phyloP scores from a whole-genome alignment of 2,113 vertebrate species.

The Rousettus leschenaultii region DNA sequence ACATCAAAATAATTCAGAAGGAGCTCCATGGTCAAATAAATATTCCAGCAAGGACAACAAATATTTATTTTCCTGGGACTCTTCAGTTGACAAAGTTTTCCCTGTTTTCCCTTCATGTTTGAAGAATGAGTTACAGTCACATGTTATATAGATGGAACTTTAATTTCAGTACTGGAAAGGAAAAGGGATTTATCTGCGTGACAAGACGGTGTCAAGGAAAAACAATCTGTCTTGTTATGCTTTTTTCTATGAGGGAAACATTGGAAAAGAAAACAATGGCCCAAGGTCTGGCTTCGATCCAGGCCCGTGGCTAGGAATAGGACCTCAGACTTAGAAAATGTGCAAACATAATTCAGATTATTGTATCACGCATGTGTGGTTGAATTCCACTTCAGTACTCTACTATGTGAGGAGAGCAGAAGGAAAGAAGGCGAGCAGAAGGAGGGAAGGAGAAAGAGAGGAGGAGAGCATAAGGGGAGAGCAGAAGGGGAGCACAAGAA shows the following conservation, averaged over 20 bases:
- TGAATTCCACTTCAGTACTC: too few relatives aligned
- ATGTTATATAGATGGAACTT: not conserved
- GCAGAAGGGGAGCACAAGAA: too few relatives aligned
- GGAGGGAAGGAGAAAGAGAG: too few relatives aligned
- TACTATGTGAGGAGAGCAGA: too few relatives aligned
- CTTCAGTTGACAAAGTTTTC: not conserved
- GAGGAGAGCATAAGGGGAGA: too few relatives aligned
- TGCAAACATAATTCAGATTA: too few relatives aligned
- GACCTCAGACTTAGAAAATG: too few relatives aligned
- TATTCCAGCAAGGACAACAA: not conserved
- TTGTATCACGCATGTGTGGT: too few relatives aligned
- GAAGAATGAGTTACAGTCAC: not conserved
- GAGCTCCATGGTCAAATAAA: not conserved
- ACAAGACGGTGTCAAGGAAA: not conserved
- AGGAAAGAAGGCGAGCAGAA: too few relatives aligned
- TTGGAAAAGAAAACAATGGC: not conserved
- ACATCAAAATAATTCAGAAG: not conserved
- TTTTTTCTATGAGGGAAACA: not conserved
- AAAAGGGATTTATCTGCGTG: not conserved
- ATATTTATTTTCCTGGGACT: not conserved
- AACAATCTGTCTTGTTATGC: not conserved
- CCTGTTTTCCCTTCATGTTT: not conserved
- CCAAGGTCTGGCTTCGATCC: too few relatives aligned
- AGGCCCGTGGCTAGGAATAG: too few relatives aligned
- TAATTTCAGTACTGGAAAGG: not conserved